Conservation (phyloP, 2,797 vertebrate species). For the Lacerta agilis region DNA sequence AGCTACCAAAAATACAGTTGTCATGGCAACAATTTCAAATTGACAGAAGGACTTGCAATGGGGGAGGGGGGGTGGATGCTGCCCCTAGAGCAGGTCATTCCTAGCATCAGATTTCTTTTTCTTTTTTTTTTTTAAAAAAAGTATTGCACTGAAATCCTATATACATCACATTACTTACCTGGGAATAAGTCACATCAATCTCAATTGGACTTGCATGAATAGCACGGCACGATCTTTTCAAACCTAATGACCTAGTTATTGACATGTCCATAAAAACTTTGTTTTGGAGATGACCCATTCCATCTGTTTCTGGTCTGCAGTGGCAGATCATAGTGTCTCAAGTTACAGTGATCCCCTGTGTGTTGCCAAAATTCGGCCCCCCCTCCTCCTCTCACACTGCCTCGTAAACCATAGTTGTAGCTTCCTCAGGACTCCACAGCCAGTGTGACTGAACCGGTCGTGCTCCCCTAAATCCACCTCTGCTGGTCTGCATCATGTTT, state of each 20-base stretch:
- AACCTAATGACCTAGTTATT: neutral
- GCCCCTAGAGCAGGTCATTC: conserved; percentile 41
- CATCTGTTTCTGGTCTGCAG: neutral
- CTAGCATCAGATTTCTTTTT: neutral
- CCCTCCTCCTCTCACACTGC: too few species aligned
- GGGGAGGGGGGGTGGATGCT: neutral
- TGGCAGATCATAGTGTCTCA: too few species aligned
- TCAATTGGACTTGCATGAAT: neutral
- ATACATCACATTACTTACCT: too few species aligned
- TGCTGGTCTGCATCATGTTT: too few species aligned
- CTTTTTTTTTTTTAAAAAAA: too few species aligned
- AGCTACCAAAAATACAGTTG: conserved; percentile 55
- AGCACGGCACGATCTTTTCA: neutral
- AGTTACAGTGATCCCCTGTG: too few species aligned
- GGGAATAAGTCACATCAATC: neutral
- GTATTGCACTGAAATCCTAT: too few species aligned
- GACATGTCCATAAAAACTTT: neutral
- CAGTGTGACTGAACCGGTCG: too few species aligned
- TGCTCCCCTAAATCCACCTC: too few species aligned
- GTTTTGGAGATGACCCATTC: neutral
- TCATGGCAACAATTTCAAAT: conserved; percentile 50
- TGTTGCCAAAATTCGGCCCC: too few species aligned
- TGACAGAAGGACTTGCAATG: neutral
- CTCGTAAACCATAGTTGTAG: too few species aligned
- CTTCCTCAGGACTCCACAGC: too few species aligned